These are phyloP conservation scores for Camponotus floridanus DNA, from an alignment of 1,140 invertebrate genomes.

Conservation along the genomic window DNA sequence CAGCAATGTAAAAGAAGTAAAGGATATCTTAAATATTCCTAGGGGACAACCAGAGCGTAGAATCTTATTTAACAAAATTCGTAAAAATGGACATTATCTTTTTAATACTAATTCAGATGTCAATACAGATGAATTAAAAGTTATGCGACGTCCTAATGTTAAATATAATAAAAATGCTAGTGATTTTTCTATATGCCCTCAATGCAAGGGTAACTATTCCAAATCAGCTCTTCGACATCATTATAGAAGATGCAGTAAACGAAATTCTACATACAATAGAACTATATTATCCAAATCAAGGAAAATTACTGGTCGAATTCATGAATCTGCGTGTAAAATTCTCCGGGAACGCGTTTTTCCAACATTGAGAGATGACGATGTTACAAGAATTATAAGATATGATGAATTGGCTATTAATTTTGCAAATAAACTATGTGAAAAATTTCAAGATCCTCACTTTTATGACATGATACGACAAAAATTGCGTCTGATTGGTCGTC, in stretches of 20 bases:
- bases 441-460: constrained; percentile 18
- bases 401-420: constrained; percentile 8
- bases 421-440: constrained; percentile 25
- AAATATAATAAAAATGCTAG: neutral
- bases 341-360: constrained; percentile 4
- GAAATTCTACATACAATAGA: neutral
- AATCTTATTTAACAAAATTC: neutral
- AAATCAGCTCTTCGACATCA: constrained; percentile 17
- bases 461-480: constrained; percentile 24
- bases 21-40: neutral
- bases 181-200: constrained; percentile 7
- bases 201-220: neutral
- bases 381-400: constrained; percentile 13
- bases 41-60: neutral
- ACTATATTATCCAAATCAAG: neutral
- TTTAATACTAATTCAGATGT: constrained; percentile 12
- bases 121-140: constrained; percentile 6
- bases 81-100: constrained; percentile 14
- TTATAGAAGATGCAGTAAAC: constrained; percentile 17
- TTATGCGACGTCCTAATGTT: constrained; percentile 2
- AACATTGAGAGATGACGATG: neutral
- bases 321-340: constrained; percentile 12
- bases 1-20: neutral
- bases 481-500: constrained; percentile 9
- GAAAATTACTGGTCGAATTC: neutral